Percentiles rank a stretch among this genome's conserved stretches.
phyloP scores from a whole-genome alignment of 2,888 invertebrate genomes.

The Orthosia incerta region DNA sequence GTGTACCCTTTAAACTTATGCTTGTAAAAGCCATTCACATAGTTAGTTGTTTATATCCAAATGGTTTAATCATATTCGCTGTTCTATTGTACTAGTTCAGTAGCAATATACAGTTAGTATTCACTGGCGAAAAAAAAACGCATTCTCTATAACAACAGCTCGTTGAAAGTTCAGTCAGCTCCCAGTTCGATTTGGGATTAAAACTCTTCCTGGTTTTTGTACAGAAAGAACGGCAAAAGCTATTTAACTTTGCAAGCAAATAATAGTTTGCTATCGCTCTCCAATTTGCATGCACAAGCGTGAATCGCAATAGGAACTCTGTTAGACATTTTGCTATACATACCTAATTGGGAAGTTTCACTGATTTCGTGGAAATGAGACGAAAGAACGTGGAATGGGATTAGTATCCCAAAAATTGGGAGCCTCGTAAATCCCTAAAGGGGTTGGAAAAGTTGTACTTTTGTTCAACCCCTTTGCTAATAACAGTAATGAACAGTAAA shows the following conservation, averaged over 20 bases:
- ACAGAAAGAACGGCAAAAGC: constrained; percentile 77
- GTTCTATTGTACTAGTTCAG: constrained; percentile 21
- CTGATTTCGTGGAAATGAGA: constrained; percentile 48
- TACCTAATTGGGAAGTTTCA: constrained; percentile 61
- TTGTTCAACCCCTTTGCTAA: constrained; percentile 57
- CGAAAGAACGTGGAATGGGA: constrained; percentile 53
- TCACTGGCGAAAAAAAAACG: constrained; percentile 52
- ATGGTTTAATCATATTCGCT: background rate
- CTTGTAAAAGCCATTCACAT: no score
- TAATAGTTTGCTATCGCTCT: constrained; percentile 77
- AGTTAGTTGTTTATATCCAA: background rate
- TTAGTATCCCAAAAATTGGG: constrained; percentile 58
- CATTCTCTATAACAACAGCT: constrained; percentile 61
- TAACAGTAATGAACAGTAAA: constrained; percentile 61
- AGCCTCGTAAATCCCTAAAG: constrained; percentile 52
- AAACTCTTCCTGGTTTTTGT: constrained; percentile 78
- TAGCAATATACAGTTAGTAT: constrained; percentile 49
- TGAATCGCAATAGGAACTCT: constrained; percentile 62
- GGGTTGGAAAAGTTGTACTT: constrained; percentile 58
- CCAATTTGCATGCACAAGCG: constrained; percentile 78
- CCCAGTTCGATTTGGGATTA: constrained; percentile 75
- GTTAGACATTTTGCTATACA: constrained; percentile 45
- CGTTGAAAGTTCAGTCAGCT: constrained; percentile 61
- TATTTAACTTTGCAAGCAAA: constrained; percentile 85
- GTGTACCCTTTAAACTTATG: no score